Conservation (phyloP, 2,797 vertebrate genomes). For the Sciaenops ocellatus region DNA sequence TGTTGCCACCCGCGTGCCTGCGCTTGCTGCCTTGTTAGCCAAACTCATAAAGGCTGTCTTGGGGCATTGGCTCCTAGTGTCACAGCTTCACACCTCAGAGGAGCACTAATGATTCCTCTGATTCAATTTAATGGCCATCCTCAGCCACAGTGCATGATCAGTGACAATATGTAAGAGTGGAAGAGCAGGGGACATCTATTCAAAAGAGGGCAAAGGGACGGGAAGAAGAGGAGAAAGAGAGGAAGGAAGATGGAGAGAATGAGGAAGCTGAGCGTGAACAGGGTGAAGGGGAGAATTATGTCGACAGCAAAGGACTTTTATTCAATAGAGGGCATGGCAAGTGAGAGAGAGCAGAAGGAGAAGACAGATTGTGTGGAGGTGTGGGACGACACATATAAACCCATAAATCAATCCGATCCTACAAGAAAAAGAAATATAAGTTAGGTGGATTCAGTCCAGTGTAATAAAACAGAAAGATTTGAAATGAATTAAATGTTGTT, state of each 20-base stretch:
- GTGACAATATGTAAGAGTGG: constrained; percentile 22
- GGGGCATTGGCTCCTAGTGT: constrained; percentile 43
- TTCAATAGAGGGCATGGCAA: constrained; percentile 9
- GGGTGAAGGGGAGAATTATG: background rate
- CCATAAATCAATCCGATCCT: background rate
- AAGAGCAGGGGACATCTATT: constrained; percentile 23
- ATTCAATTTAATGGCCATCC: constrained; percentile 44
- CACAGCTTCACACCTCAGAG: constrained; percentile 52
- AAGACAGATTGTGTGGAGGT: background rate
- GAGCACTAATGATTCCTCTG: constrained; percentile 59
- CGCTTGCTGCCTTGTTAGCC: constrained; percentile 37
- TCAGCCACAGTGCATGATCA: constrained; percentile 34
- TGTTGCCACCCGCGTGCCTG: background rate
- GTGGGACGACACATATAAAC: background rate
- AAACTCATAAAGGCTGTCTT: constrained; percentile 32
- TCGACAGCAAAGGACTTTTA: constrained; percentile 25
- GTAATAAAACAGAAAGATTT: background rate
- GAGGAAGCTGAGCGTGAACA: constrained; percentile 12
- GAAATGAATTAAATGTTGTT: no score
- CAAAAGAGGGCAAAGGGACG: constrained; percentile 44
- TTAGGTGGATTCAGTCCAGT: background rate
- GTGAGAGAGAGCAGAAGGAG: background rate
- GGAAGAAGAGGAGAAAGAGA: background rate
- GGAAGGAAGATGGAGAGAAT: background rate
- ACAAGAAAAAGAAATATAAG: background rate